These are phyloP conservation scores for Trissoscelio sp. DNA, from an alignment of 2,888 invertebrate species.

Conservation along the genomic window DNA sequence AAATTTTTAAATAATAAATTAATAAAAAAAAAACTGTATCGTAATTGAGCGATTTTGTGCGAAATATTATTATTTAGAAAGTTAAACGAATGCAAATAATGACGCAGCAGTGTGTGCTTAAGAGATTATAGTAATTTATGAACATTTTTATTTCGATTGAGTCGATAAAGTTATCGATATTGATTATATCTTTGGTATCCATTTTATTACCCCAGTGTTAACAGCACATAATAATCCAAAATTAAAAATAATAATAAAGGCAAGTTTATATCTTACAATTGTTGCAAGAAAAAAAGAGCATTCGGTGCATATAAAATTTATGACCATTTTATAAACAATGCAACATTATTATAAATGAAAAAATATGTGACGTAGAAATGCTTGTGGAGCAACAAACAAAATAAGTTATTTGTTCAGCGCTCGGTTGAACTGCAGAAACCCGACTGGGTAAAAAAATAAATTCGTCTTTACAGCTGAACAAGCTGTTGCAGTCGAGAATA, in stretches of 20 bases:
- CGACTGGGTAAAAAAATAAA: conserved; percentile 22
- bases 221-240: too few relatives aligned
- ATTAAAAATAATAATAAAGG: too few relatives aligned
- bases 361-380: conserved; percentile 6
- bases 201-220: not conserved
- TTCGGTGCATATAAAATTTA: too few relatives aligned
- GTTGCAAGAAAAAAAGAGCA: too few relatives aligned
- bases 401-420: conserved; percentile 27
- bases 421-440: conserved; percentile 5
- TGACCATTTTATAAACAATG: too few relatives aligned
- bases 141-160: conserved; percentile 5
- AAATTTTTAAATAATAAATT: too few relatives aligned
- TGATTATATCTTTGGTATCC: conserved; percentile 11
- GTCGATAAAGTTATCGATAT: conserved; percentile 8
- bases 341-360: not conserved
- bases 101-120: not conserved
- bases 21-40: not conserved
- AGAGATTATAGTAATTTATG: conserved; percentile 32
- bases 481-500: conserved; percentile 9
- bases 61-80: not conserved
- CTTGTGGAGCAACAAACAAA: conserved; percentile 14
- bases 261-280: too few relatives aligned
- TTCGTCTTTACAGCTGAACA: conserved; percentile 27
- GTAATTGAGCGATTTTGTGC: not conserved
- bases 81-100: conserved; percentile 14